These are phyloP conservation scores for Catharus fuscescens DNA, from an alignment of 2,113 vertebrate genomes.

Conservation along the genomic window DNA sequence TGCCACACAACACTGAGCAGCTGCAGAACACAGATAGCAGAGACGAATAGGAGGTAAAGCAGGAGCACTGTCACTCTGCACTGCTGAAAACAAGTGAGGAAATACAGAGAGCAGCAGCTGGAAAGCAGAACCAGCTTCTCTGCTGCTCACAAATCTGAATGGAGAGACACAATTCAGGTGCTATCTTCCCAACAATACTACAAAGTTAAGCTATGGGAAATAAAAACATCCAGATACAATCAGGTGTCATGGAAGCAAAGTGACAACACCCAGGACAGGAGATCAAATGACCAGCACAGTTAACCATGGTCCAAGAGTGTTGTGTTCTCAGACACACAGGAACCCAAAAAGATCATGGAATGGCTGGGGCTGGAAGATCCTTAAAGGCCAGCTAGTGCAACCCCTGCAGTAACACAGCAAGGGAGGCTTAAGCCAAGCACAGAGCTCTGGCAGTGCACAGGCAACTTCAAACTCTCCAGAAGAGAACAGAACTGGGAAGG, in stretches of 20 bases:
- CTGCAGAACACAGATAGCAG: conserved; percentile 31
- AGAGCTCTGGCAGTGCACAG: background rate
- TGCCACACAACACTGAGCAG: background rate
- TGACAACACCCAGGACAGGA: background rate
- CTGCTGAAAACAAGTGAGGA: background rate
- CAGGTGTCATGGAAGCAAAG: background rate
- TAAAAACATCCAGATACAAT: background rate
- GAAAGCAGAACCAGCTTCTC: background rate
- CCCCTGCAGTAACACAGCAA: fast-evolving
- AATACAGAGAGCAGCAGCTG: background rate
- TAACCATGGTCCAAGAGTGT: background rate
- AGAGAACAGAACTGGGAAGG: background rate
- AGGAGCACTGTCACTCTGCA: background rate
- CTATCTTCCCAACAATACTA: background rate
- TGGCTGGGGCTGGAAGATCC: background rate
- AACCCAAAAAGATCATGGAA: background rate
- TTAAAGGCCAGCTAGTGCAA: background rate
- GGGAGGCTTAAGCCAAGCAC: background rate
- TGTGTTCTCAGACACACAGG: background rate
- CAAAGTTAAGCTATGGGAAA: background rate
- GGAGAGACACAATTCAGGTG: background rate
- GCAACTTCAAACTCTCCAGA: background rate
- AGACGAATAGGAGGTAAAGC: background rate
- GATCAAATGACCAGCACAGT: background rate
- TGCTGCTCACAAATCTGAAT: background rate